Evolutionary conservation across 2,113 vertebrate genomes (phyloP).

Genomic region (Enhydra lutris): DNA sequence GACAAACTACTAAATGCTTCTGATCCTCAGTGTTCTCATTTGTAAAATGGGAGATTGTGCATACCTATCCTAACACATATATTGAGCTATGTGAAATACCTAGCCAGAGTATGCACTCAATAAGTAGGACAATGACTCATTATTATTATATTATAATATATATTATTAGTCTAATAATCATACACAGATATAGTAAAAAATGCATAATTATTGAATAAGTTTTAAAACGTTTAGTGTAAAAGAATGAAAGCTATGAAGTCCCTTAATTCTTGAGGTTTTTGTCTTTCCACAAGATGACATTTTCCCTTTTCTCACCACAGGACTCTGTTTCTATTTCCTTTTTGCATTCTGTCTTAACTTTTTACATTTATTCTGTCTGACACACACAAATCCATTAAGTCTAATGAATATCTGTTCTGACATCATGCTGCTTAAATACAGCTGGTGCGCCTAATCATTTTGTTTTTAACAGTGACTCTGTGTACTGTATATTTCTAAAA

Average conservation of each 20-base stretch:
- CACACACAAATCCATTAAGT: constrained; percentile 17
- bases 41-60: neutral
- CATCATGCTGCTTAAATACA: constrained; percentile 13
- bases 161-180: neutral
- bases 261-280: neutral
- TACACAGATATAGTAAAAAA: neutral
- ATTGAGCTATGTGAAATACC: neutral
- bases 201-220: neutral
- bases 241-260: neutral
- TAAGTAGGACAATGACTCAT: neutral
- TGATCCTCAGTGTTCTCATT: neutral
- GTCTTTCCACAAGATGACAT: neutral
- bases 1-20: neutral
- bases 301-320: neutral
- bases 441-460: neutral
- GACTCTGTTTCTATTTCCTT: neutral
- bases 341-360: neutral
- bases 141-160: neutral
- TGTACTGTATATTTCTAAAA: constrained; percentile 3
- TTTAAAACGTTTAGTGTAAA: neutral
- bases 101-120: neutral
- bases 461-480: neutral
- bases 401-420: constrained; percentile 48
- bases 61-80: neutral
- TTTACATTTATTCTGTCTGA: neutral